Evolutionary conservation across 2,797 vertebrate species (phyloP).

Genomic region (Babyrousa celebensis): DNA sequence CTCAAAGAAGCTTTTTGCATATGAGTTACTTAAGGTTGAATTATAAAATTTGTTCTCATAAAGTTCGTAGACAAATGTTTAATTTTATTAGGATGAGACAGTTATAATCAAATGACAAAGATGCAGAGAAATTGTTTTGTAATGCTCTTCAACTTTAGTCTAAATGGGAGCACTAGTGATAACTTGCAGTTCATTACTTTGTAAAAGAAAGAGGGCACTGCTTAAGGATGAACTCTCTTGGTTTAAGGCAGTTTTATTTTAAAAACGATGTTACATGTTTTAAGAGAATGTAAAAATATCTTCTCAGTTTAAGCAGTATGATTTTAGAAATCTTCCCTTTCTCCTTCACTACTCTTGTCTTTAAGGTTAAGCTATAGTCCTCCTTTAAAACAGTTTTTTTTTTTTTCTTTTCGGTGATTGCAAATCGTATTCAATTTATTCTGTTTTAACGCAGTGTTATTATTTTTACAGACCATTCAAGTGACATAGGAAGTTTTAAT

Average conservation of each 20-base stretch:
- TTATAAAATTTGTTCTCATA: conserved; percentile 72
- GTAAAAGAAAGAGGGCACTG: conserved; percentile 33
- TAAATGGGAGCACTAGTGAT: not conserved
- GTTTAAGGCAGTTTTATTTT: conserved; percentile 54
- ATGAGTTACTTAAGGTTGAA: conserved; percentile 70
- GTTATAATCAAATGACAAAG: conserved; percentile 68
- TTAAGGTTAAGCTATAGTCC: conserved; percentile 56
- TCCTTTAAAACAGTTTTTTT: not conserved
- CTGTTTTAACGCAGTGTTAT: conserved; percentile 34
- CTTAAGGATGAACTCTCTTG: conserved; percentile 45
- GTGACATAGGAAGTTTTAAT: conserved; percentile 68
- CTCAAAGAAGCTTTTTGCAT: conserved; percentile 66
- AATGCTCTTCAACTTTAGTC: conserved; percentile 24
- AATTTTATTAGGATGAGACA: conserved; percentile 71
- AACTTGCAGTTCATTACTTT: conserved; percentile 42
- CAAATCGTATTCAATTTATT: conserved; percentile 27
- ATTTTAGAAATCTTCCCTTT: conserved; percentile 56
- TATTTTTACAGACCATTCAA: conserved; percentile 59
- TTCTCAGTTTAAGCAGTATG: conserved; percentile 46
- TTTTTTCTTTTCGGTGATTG: conserved; percentile 36
- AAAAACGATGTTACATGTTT: conserved; percentile 68
- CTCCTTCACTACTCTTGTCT: not conserved
- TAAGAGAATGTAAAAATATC: conserved; percentile 51
- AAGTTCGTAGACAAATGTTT: conserved; percentile 55
- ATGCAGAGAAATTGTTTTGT: conserved; percentile 79